phyloP scores from a whole-genome alignment of 2,888 invertebrate species.

The Drosophila suboccidentalis region DNA sequence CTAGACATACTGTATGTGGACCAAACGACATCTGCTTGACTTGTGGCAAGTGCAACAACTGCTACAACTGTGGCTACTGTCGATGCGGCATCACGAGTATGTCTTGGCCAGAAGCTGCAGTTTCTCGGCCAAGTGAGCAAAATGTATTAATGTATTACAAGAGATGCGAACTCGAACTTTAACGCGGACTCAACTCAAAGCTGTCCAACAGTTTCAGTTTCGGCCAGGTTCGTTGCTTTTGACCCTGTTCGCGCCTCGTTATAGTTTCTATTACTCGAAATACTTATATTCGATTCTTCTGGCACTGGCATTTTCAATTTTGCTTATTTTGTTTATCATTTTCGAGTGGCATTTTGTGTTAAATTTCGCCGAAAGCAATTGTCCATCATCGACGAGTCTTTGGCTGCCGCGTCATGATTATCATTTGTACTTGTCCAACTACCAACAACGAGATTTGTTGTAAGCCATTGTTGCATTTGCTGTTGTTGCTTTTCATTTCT shows the following conservation, averaged over 20 bases:
- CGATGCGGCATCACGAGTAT: conserved; percentile 5
- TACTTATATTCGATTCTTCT: conserved; percentile 17
- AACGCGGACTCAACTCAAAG: conserved; percentile 20
- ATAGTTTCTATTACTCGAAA: conserved; percentile 44
- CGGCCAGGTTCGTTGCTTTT: conserved; percentile 28
- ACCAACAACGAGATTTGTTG: conserved; percentile 6
- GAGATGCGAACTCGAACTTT: conserved; percentile 14
- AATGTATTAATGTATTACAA: not conserved
- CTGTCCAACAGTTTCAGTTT: conserved; percentile 31
- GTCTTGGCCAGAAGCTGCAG: conserved; percentile 10
- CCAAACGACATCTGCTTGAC: conserved; percentile 58
- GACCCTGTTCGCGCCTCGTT: conserved; percentile 73
- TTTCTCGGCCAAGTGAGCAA: conserved; percentile 26
- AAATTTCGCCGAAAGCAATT: conserved; percentile 70
- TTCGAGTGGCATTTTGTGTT: conserved; percentile 59
- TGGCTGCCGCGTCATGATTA: conserved; percentile 55
- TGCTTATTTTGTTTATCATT: conserved; percentile 16
- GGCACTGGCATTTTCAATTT: conserved; percentile 54
- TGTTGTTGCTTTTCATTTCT: conserved; percentile 2
- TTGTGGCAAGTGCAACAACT: conserved; percentile 30
- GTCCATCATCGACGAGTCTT: conserved; percentile 63
- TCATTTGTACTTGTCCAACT: conserved; percentile 56
- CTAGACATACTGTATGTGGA: conserved; percentile 7
- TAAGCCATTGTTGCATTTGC: conserved; percentile 23
- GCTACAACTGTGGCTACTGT: not conserved